Evolutionary conservation across 2,113 vertebrate species (phyloP), one percentile per base, ranked within the genome.

Genomic region (Pterocles orientalis): DNA sequence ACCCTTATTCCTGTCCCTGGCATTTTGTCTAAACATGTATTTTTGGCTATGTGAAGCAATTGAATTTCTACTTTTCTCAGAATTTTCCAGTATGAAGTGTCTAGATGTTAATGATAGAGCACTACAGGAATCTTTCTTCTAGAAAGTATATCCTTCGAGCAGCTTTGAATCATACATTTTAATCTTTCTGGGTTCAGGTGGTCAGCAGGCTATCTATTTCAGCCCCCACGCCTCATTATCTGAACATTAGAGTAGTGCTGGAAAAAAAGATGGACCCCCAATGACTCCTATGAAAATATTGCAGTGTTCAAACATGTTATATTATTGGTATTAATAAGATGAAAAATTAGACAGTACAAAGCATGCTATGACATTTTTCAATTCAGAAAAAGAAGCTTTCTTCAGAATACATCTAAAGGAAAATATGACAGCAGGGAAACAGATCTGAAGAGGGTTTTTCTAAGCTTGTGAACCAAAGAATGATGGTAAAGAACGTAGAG

Each of bases 221-320:
- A 96, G 87, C 79, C 72, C 91, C 86, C 45, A 61, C 1, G 13
- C 60, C 97, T 98, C 95, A 97, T 97, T 96, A 96, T 97, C 88
- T 94, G 93, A 98, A 97, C 86, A 93, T 95, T 97, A 97, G 86
- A 95, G 94, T 83, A 76, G 79, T 87, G 87, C 87, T 97, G 90
- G 80, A 97, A 97, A 98, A 98, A 98, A 97, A 91, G 89, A 91
- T 71, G 96, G 95, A 96, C 95, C 96, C 96, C 96, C 56, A 87
- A 36, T 88, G 96, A 98, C 97, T 97, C 96, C 95, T 97, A 97
- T 95, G 96, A 97, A 97, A 98, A 97, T 93, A 97, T 96, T 90
- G 70, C 25, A 1, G 90, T 84, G 85, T 94, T 97, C 57, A 39
- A 97, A 96, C 95, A 61, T 65, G 85, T 97, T 94, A 58, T 94